A percentile compares a stretch with the other conserved stretches of the same genome.
phyloP scores from a whole-genome alignment of 92 coral and sea anemone species.

The Parazoanthus swiftii region DNA sequence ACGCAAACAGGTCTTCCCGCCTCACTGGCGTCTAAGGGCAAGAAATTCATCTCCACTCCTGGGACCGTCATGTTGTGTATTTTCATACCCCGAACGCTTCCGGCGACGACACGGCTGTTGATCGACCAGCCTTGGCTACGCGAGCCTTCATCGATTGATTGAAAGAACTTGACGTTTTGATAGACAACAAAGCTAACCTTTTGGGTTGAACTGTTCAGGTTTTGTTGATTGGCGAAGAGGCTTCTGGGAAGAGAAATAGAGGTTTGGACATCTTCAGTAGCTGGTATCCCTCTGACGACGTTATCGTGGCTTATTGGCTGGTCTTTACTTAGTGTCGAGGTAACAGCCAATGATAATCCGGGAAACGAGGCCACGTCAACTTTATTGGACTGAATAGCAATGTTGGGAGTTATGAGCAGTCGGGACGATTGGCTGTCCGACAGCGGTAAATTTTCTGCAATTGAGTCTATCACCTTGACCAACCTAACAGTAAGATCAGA shows the following conservation, averaged over 20 bases:
- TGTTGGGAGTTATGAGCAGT: constrained; percentile 53
- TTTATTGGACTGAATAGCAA: constrained; percentile 67
- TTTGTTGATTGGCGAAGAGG: constrained; percentile 50
- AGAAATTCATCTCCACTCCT: constrained; percentile 55
- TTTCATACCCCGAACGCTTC: constrained; percentile 53
- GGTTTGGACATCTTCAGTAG: constrained; percentile 54
- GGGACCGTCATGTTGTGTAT: constrained; percentile 53
- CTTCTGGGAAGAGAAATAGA: constrained; percentile 59
- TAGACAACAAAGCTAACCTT: constrained; percentile 73
- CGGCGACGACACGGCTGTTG: constrained; percentile 59
- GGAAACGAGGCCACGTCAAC: constrained; percentile 52
- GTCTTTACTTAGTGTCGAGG: constrained; percentile 40
- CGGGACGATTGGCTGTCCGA: constrained; percentile 46
- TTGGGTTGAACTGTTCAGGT: constrained; percentile 28
- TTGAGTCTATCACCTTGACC: constrained; percentile 60
- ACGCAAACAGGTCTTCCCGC: constrained; percentile 41
- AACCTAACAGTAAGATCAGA: constrained; percentile 47
- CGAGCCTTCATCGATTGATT: constrained; percentile 55
- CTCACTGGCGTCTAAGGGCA: constrained; percentile 23
- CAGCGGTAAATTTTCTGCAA: constrained; percentile 72
- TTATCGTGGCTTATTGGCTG: constrained; percentile 30
- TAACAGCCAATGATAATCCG: constrained; percentile 65
- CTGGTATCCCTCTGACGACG: constrained; percentile 39
- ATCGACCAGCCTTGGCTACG: constrained; percentile 5
- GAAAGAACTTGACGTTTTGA: constrained; percentile 77